These are phyloP conservation scores for Bombus consobrinus DNA, from an alignment of 1,140 invertebrate genomes.

Conservation along the genomic window DNA sequence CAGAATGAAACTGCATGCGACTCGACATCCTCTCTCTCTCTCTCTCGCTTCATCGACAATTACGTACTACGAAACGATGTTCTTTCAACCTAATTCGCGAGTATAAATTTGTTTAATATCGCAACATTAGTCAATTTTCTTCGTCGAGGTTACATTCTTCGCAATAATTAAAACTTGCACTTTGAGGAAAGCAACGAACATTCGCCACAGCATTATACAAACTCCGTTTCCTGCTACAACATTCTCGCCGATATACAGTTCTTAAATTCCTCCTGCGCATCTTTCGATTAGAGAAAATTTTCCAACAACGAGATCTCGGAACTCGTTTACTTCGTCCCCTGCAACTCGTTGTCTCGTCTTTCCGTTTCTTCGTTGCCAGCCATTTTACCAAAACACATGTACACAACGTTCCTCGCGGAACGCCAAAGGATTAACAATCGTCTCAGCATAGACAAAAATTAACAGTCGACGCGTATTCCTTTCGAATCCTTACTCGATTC, in stretches of 20 bases:
- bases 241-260: background rate
- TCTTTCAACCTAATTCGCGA: too few species aligned
- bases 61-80: too few species aligned
- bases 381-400: too few species aligned
- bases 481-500: too few species aligned
- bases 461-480: too few species aligned
- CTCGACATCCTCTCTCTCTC: too few species aligned
- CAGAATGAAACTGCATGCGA: too few species aligned
- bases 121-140: too few species aligned
- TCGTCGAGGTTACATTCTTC: background rate
- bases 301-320: background rate
- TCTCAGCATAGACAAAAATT: too few species aligned
- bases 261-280: background rate
- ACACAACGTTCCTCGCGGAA: background rate
- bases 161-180: background rate
- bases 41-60: too few species aligned
- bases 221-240: background rate
- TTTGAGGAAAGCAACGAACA: too few species aligned
- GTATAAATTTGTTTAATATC: too few species aligned
- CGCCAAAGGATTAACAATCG: background rate
- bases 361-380: background rate
- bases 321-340: background rate
- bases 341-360: background rate
- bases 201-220: background rate
- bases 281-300: background rate